Conservation (phyloP, 2,113 vertebrate species). For the Ascaphus truei region DNA sequence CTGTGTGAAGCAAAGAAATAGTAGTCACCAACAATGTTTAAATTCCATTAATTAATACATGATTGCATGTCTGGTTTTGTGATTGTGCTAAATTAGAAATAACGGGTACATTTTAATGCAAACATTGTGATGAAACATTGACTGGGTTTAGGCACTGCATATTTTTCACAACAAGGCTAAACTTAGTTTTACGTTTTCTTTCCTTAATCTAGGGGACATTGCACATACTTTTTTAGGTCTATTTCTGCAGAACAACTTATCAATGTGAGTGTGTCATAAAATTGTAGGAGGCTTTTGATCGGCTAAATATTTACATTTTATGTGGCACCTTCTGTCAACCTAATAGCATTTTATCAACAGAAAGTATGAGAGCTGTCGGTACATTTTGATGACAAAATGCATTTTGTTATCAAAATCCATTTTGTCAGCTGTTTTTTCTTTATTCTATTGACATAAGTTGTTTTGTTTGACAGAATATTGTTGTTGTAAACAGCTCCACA, state of each 20-base stretch:
- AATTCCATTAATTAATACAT: too few species aligned
- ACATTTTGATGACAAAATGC: conserved; percentile 1
- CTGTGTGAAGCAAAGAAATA: too few species aligned
- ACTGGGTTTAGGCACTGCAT: too few species aligned
- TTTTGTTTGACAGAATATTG: not conserved
- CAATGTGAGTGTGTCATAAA: not conserved
- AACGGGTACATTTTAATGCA: too few species aligned
- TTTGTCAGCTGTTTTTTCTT: not conserved
- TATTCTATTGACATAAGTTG: not conserved
- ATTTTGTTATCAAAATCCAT: not conserved
- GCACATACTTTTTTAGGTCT: not conserved
- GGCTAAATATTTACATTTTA: not conserved
- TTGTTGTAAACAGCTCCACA: not conserved
- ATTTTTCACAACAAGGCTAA: too few species aligned
- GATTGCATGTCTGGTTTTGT: too few species aligned
- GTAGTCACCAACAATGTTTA: too few species aligned
- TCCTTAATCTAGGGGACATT: not conserved
- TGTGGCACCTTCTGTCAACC: not conserved
- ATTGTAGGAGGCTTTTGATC: not conserved
- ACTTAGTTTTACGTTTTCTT: not conserved
- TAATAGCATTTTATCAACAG: conserved; percentile 6
- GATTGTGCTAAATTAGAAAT: too few species aligned
- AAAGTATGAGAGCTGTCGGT: not conserved
- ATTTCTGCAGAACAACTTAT: not conserved
- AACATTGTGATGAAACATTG: too few species aligned